Percentiles rank a stretch among this genome's conserved stretches.
Evolutionary conservation across 2,888 invertebrate species (phyloP).

Genomic region (Uropetala carovei): DNA sequence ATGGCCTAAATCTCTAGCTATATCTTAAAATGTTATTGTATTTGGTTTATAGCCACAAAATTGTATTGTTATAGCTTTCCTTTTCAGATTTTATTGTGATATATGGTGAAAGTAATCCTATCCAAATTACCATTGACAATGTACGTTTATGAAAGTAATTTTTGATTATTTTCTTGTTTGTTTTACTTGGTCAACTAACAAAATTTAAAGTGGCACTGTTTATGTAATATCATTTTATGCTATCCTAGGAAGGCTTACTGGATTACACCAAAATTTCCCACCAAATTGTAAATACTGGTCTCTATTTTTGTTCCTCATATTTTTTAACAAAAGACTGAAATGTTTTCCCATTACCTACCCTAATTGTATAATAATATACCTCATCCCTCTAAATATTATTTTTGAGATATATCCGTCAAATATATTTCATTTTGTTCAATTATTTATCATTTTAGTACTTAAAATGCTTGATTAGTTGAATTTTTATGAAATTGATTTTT

Average conservation of each 20-base stretch:
- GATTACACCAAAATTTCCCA: slow-evolving; percentile 51
- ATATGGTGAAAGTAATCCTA: slow-evolving; percentile 36
- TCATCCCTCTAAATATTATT: slow-evolving; percentile 46
- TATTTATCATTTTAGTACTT: slow-evolving; percentile 64
- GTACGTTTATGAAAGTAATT: neutral
- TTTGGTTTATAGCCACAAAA: neutral
- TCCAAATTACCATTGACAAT: slow-evolving; percentile 26
- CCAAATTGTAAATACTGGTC: slow-evolving; percentile 64
- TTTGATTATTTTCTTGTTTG: slow-evolving; percentile 1
- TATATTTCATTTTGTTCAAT: slow-evolving; percentile 59
- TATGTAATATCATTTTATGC: neutral
- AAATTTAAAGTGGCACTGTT: slow-evolving; percentile 40
- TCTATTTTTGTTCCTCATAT: slow-evolving; percentile 62
- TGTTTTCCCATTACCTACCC: slow-evolving; percentile 59
- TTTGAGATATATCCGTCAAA: slow-evolving; percentile 34
- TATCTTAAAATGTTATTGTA: neutral
- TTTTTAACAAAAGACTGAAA: slow-evolving; percentile 64
- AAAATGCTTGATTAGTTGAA: slow-evolving; percentile 63
- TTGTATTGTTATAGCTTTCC: neutral
- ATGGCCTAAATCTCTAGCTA: slow-evolving; percentile 12
- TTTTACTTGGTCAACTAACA: slow-evolving; percentile 37
- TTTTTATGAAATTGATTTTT: slow-evolving; percentile 64
- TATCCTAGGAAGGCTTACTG: slow-evolving; percentile 22
- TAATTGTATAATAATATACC: slow-evolving; percentile 53
- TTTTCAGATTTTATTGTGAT: slow-evolving; percentile 41